Percentiles rank a stretch among this genome's conserved stretches.
Evolutionary conservation across 2,113 vertebrate genomes (phyloP).

Genomic region (Zingel zingel): DNA sequence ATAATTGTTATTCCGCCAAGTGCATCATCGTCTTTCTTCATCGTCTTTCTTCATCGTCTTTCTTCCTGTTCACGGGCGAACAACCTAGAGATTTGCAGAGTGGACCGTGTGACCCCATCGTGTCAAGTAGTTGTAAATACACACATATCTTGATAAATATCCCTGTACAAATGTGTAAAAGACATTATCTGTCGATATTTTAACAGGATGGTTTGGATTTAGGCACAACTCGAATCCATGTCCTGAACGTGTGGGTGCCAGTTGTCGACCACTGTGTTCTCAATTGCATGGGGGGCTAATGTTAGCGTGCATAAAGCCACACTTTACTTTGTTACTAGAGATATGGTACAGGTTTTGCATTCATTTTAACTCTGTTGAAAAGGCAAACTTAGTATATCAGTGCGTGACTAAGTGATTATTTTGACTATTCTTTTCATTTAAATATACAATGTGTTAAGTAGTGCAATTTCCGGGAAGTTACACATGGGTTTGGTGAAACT

Average conservation of each 20-base stretch:
- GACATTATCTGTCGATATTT: background rate
- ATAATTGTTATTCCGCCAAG: too few relatives aligned
- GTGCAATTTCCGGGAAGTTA: background rate
- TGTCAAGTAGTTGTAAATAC: background rate
- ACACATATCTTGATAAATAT: too few relatives aligned
- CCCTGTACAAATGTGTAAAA: background rate
- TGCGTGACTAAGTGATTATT: too few relatives aligned
- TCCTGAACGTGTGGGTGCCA: background rate
- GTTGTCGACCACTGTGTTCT: background rate
- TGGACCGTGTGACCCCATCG: background rate
- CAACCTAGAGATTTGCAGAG: background rate
- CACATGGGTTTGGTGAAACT: background rate
- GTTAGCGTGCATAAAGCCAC: background rate
- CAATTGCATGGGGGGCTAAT: background rate
- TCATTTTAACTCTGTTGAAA: background rate
- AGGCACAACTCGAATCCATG: too few relatives aligned
- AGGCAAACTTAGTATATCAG: too few relatives aligned
- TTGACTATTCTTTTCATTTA: too few relatives aligned
- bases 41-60: too few relatives aligned
- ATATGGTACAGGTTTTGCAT: background rate
- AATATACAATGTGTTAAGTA: too few relatives aligned
- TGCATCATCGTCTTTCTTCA: too few relatives aligned
- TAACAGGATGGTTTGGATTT: too few relatives aligned
- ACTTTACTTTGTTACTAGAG: background rate
- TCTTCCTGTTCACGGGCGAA: background rate